Evolutionary conservation across 1,140 invertebrate genomes (phyloP).

Genomic region (Drosophila kikkawai): DNA sequence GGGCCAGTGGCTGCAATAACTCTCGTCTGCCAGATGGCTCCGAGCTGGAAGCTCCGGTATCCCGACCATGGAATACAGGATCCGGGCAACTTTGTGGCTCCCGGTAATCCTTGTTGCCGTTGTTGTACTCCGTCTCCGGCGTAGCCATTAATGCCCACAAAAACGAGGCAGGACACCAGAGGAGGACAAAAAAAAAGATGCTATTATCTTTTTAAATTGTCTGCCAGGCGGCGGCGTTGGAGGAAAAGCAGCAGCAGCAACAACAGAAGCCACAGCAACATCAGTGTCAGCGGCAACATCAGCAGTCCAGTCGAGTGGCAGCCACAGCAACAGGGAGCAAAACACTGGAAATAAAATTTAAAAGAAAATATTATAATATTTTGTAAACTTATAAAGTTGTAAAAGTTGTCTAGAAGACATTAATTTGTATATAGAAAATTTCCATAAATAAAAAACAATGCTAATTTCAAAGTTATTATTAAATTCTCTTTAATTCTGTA

Average conservation of each 20-base stretch:
- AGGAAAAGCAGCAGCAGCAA: conserved; percentile 19
- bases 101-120: conserved; percentile 71
- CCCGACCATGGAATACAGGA: conserved; percentile 3
- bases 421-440: too few species aligned
- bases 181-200: conserved; percentile 54
- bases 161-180: conserved; percentile 12
- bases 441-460: neutral
- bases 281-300: conserved; percentile 13
- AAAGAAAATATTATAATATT: neutral
- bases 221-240: conserved; percentile 60
- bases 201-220: conserved; percentile 82
- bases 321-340: conserved; percentile 27
- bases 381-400: neutral
- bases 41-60: conserved; percentile 54
- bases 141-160: conserved; percentile 59
- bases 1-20: conserved; percentile 64
- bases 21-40: conserved; percentile 62
- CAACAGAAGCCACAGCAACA: conserved; percentile 27
- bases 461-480: too few species aligned
- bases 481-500: neutral
- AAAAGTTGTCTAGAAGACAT: neutral
- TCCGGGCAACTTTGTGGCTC: conserved; percentile 56
- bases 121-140: conserved; percentile 53
- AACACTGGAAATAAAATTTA: neutral
- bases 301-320: conserved; percentile 13